Base-by-base conservation (phyloP, 1,140 invertebrate genomes). In the Oedothorax gibbosus region DNA sequence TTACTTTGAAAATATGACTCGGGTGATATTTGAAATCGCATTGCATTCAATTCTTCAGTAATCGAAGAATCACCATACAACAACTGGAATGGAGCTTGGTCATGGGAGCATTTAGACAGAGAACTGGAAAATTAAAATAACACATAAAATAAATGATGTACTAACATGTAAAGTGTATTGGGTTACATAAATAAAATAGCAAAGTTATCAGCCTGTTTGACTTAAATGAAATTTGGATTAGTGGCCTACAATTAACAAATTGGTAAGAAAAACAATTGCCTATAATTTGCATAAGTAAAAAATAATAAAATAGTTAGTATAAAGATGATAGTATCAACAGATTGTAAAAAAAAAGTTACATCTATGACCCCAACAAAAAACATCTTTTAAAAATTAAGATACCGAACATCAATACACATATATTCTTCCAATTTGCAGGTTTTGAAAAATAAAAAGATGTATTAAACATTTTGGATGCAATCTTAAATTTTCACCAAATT, bases 1-100 rank as follows among this genome's bases (percentile, higher is more conserved):
- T 99, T 99, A 1, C 98, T 93, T 94, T 95, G 91, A 87, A 93
- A 98, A 90, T 99, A 99, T 7, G 98, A 95, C 89, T 95, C 92
- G 0, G 98, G 96, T 0, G 98, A 99, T 87, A 99, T 95, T 86
- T 94, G 92, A 89, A 99, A 99, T 76, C 94, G 95, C 84, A 95
- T 91, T 10, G 93, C 95, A 12, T 96, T 90, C 69, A 99, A 91
- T 0, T 90, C 92, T 90, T 99, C 98, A 82, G 93, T 93, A 60
- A 99, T 96, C 87, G 94, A 94, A 51, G 94, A 92, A 9, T 92
- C 91, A 15, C 96, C 96, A 88, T 92, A 92, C 0, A 97, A 88
- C 88, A 95, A 93, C 82, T 93, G 90, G 85, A 88, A 88, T 54
- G 87, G 87, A 21, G 76, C 73, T 54, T 82, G 62, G 18, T 76